phyloP scores from a whole-genome alignment of 2,113 vertebrate species.

The Ophthalmolycus amberensis region DNA sequence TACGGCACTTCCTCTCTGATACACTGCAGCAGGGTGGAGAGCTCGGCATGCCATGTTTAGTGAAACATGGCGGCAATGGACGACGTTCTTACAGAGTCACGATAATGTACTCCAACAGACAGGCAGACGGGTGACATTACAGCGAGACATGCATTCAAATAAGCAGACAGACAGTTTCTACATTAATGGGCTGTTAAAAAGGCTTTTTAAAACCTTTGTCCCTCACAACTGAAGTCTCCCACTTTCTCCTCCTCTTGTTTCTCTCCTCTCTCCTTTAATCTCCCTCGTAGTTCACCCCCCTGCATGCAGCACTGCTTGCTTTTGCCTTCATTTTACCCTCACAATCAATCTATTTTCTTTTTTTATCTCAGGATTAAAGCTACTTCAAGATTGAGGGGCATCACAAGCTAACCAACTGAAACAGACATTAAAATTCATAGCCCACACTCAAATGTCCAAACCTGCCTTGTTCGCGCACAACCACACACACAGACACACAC shows the following conservation, averaged over 20 bases:
- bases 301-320: background rate
- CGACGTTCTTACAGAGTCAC: constrained; percentile 21
- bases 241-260: background rate
- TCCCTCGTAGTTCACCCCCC: constrained; percentile 6
- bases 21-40: constrained; percentile 29
- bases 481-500: constrained; percentile 40
- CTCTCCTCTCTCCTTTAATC: constrained; percentile 10
- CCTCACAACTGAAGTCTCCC: background rate
- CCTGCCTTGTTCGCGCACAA: constrained; percentile 19
- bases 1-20: constrained; percentile 40
- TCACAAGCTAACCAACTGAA: constrained; percentile 36
- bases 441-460: constrained; percentile 20
- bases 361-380: constrained; percentile 42
- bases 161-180: constrained; percentile 29
- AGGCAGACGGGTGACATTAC: constrained; percentile 25
- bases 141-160: constrained; percentile 20
- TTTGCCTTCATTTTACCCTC: constrained; percentile 20
- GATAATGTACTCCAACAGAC: constrained; percentile 18
- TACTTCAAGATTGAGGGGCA: constrained; percentile 46
- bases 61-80: constrained; percentile 40
- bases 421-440: constrained; percentile 49
- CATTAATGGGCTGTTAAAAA: constrained; percentile 33
- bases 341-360: constrained; percentile 24
- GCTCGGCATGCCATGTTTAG: constrained; percentile 21
- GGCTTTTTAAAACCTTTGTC: constrained; percentile 31